Evolutionary conservation across 2,888 invertebrate species (phyloP).

Genomic region (Drosophila meridiana): DNA sequence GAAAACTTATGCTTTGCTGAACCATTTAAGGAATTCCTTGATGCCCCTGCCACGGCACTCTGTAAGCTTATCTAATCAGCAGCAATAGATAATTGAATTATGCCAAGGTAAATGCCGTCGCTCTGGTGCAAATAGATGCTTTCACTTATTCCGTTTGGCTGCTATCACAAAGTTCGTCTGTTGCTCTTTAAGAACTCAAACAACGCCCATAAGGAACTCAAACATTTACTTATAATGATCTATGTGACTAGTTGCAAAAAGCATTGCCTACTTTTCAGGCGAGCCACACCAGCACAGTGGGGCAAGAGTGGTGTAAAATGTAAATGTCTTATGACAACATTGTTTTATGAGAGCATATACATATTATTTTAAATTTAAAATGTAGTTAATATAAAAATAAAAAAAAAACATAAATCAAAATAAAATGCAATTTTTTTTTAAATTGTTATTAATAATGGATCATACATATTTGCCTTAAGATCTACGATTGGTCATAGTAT

Average conservation of each 20-base stretch:
- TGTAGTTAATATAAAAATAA: too few relatives aligned
- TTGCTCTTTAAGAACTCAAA: slow-evolving; percentile 42
- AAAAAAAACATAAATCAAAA: too few relatives aligned
- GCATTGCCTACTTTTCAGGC: slow-evolving; percentile 47
- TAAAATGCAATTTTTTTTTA: too few relatives aligned
- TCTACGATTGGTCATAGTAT: too few relatives aligned
- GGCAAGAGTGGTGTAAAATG: background rate
- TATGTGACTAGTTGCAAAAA: slow-evolving; percentile 63
- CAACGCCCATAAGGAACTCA: slow-evolving; percentile 38
- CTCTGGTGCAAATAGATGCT: slow-evolving; percentile 2
- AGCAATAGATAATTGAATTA: slow-evolving; percentile 15
- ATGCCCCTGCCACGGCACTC: background rate
- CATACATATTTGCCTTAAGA: too few relatives aligned
- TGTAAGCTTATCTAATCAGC: slow-evolving; percentile 4
- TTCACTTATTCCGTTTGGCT: slow-evolving; percentile 14
- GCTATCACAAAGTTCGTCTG: slow-evolving; percentile 4
- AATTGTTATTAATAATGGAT: too few relatives aligned
- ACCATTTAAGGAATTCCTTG: background rate
- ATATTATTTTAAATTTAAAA: too few relatives aligned
- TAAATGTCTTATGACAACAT: background rate
- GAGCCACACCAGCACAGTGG: slow-evolving; percentile 11
- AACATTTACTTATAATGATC: slow-evolving; percentile 73
- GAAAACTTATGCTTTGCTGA: slow-evolving; percentile 1
- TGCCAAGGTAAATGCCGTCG: background rate
- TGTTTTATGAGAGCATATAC: too few relatives aligned